Evolutionary conservation across 2,797 vertebrate genomes (phyloP).

Genomic region (Pogoniulus pusillus): DNA sequence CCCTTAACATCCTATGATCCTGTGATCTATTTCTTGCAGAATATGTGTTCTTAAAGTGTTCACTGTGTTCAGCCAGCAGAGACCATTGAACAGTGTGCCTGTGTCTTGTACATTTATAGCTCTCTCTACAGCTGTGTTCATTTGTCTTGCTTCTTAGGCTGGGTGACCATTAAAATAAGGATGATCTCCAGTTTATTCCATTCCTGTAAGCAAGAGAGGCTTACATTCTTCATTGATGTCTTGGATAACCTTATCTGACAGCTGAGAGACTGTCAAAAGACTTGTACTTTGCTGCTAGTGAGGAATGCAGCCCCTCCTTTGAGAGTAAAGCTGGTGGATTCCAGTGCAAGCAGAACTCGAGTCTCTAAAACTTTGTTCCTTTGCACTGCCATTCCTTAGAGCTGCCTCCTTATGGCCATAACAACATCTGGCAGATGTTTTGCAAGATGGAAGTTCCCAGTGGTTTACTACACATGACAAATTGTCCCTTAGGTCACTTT

Average conservation of each 20-base stretch:
- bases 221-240: neutral
- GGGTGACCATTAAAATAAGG: neutral
- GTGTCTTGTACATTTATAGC: too few relatives aligned
- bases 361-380: neutral
- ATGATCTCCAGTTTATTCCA: neutral
- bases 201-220: neutral
- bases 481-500: slow-evolving; percentile 11
- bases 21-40: too few relatives aligned
- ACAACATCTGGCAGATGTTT: neutral
- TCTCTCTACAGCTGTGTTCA: too few relatives aligned
- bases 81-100: too few relatives aligned
- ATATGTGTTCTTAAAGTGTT: too few relatives aligned
- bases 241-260: neutral
- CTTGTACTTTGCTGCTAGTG: neutral
- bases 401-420: neutral
- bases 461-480: neutral
- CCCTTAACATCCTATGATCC: too few relatives aligned
- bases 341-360: neutral
- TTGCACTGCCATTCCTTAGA: neutral
- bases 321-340: neutral
- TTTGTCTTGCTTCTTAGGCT: neutral
- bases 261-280: neutral
- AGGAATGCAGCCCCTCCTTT: neutral
- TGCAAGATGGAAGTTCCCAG: neutral
- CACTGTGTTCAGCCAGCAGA: too few relatives aligned